Conservation (phyloP, 1,140 invertebrate genomes). For the Drosophila jambulina region DNA sequence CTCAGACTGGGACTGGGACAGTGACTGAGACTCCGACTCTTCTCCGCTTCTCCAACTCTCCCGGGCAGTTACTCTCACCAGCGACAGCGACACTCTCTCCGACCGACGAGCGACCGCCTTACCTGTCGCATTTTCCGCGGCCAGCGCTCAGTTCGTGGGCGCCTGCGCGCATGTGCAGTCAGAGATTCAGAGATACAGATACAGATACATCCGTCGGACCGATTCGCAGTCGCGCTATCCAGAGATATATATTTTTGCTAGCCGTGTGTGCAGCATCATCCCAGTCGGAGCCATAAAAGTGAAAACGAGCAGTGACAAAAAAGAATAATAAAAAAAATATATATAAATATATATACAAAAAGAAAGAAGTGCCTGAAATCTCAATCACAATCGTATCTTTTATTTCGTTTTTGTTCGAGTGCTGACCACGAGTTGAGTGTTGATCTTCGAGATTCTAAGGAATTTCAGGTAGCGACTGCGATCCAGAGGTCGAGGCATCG, state of each 20-base stretch:
- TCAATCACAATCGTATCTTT: slow-evolving; percentile 33
- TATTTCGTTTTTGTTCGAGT: slow-evolving; percentile 54
- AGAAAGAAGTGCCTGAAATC: slow-evolving; percentile 19
- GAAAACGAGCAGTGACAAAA: slow-evolving; percentile 24
- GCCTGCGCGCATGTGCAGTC: slow-evolving; percentile 81
- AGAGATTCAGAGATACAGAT: slow-evolving; percentile 27
- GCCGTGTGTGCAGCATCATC: slow-evolving; percentile 7
- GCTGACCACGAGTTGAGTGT: slow-evolving; percentile 28
- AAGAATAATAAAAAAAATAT: too few relatives aligned
- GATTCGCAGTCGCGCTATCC: slow-evolving; percentile 34
- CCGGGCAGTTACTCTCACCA: neutral
- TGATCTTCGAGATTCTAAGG: slow-evolving; percentile 26
- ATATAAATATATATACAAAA: neutral
- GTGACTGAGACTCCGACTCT: neutral
- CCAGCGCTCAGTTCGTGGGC: slow-evolving; percentile 75
- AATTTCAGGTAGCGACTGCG: slow-evolving; percentile 15
- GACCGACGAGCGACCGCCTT: slow-evolving; percentile 26
- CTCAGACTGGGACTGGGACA: neutral
- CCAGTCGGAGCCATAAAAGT: slow-evolving; percentile 24
- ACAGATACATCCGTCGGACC: slow-evolving; percentile 32
- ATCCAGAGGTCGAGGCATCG: neutral
- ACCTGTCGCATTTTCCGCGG: slow-evolving; percentile 69
- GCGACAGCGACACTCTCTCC: slow-evolving; percentile 16
- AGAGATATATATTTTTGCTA: slow-evolving; percentile 29
- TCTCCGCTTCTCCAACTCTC: slow-evolving; percentile 16